Evolutionary conservation across 2,888 invertebrate genomes (phyloP).

Genomic region (Panzeria rudis): DNA sequence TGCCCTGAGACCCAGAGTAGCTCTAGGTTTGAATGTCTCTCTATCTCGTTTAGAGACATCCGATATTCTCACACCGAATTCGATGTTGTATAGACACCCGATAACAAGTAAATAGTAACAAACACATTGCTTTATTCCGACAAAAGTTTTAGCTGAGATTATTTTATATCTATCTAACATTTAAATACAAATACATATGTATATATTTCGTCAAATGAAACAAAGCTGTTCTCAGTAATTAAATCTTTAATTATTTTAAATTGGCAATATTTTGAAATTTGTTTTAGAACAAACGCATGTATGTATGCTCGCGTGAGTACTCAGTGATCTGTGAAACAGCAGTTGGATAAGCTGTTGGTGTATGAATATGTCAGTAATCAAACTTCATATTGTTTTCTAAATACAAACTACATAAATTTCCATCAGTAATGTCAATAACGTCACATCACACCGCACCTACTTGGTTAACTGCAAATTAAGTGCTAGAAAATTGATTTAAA

Average conservation of each 20-base stretch:
- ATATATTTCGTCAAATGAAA: not conserved
- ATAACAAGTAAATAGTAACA: no score
- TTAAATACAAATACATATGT: not conserved
- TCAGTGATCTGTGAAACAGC: not conserved
- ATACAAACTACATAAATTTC: not conserved
- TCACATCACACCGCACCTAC: not conserved
- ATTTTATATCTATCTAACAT: not conserved
- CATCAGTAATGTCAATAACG: not conserved
- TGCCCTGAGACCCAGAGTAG: no score
- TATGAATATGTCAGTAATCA: constrained; percentile 21
- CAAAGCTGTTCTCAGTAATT: not conserved
- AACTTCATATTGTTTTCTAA: not conserved
- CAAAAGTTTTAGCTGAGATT: no score
- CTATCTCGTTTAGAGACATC: no score
- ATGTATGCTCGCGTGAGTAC: not conserved
- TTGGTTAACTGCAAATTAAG: constrained; percentile 5
- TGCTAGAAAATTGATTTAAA: constrained; percentile 38
- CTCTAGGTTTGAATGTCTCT: no score
- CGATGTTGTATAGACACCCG: no score
- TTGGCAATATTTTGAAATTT: not conserved
- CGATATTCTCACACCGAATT: no score
- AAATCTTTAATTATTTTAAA: not conserved
- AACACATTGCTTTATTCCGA: no score
- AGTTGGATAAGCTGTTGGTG: not conserved
- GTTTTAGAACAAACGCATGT: no score